phyloP scores from a whole-genome alignment of 2,888 invertebrate genomes.

The Rambutsinella grinnellia region DNA sequence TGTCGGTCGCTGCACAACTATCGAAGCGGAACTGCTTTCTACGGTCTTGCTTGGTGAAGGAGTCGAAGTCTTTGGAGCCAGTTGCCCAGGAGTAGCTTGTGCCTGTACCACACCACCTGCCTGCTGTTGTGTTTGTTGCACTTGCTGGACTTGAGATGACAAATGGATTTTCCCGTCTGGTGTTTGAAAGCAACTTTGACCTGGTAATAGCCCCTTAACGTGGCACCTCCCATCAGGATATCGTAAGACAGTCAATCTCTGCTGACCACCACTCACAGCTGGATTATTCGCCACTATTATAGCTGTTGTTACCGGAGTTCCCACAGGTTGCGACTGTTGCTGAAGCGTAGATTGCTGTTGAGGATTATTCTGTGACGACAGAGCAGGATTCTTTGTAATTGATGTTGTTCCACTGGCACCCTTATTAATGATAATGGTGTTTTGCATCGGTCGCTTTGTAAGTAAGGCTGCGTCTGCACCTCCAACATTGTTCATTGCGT shows the following conservation, averaged over 20 bases:
- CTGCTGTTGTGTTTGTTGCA: slow-evolving; percentile 55
- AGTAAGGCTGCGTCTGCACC: slow-evolving; percentile 17
- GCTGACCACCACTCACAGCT: slow-evolving; percentile 13
- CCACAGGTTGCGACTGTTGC: background rate
- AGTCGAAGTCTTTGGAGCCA: background rate
- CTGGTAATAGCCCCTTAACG: slow-evolving; percentile 90
- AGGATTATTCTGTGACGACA: too few species aligned
- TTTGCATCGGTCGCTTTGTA: slow-evolving; percentile 24
- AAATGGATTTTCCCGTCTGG: slow-evolving; percentile 82
- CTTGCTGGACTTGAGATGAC: slow-evolving; percentile 71
- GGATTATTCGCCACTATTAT: background rate
- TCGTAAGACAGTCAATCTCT: slow-evolving; percentile 90
- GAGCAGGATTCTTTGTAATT: slow-evolving; percentile 24
- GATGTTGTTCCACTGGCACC: slow-evolving; percentile 29
- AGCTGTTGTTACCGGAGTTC: background rate
- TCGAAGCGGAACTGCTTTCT: background rate
- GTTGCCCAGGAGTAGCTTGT: background rate
- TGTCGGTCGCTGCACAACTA: background rate
- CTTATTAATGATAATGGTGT: slow-evolving; percentile 30
- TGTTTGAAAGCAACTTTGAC: slow-evolving; percentile 88
- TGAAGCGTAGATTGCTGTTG: background rate
- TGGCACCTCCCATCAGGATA: slow-evolving; percentile 92
- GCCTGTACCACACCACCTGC: background rate
- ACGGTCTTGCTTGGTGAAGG: too few species aligned
- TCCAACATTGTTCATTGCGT: background rate